Evolutionary conservation across 53 echinoderm and acorn worm genomes (phyloP), one percentile per base, ranked within the genome.

Genomic region (Luidia sarsii): DNA sequence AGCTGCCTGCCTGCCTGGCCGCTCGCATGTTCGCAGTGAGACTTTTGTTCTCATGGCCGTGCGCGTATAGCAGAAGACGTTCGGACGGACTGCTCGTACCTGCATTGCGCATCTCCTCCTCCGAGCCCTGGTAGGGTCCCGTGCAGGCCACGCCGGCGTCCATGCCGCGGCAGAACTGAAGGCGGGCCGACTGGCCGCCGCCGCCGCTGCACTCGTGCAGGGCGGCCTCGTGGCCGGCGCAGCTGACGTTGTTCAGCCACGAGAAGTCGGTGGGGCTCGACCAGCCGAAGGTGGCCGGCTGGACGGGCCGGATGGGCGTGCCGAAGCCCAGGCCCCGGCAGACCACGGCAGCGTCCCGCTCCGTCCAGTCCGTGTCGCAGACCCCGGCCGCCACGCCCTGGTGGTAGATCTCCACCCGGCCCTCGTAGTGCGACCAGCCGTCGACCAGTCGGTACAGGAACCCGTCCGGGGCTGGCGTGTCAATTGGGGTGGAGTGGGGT

Each of bases 91-190:
- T n/a, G n/a, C n/a, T n/a, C n/a, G 3, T 41, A 67, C 67, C 67
- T 67, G 67, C 67, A n/a, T 67, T 67, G 43, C 41, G 67, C 25
- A 67, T 45, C 7, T 45, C 67, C 18, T 11, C 2, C 27, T 67
- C 67, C 6, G 24, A 11, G 18, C 67, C 67, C 24, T 43, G 1
- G 28, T 43, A 67, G 7, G 67, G 67, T 8, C 67, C 67, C 5
- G 67, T 67, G 28, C 67, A 67, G 10, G 67, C 43, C 9, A 67
- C 67, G 23, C 43, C 67, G 10, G 43, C 67, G 16, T 67, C 67
- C 8, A 18, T 19, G 36, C 64, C 38, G 36, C 20, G 13, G 36
- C 64, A 64, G 18, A 35, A 64, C 16, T 0, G 1, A 35, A 64
- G 3, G 5, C 23, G 35, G 8, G 25, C 20, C 6, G 41, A 11